Evolutionary conservation across 2,797 vertebrate species (phyloP), one percentile per base, ranked within the genome.

Genomic region (Cygnus olor): DNA sequence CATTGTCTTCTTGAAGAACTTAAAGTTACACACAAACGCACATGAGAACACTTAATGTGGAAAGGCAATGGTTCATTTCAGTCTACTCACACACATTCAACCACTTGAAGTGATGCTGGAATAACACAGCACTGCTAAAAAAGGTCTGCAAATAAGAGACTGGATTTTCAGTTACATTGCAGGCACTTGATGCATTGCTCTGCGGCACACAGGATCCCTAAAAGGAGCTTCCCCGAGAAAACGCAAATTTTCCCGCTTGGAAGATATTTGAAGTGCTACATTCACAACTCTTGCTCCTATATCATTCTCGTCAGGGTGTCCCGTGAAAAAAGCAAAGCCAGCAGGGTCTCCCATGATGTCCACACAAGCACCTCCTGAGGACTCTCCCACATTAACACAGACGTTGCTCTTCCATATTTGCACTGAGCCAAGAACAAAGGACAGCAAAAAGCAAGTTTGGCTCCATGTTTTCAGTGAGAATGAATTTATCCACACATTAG

Each of bases 1-100:
- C 74, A 44, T 68, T 93, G 87, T 87, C 95, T 96, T 96, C 94
- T 96, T 63, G 56, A 72, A 90, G 79, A 80, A 47, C 64, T 38
- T 63, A 34, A 68, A 93, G 71, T 69, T 82, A 74, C 83, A 88
- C 74, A 63, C 53, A 66, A 61, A 63, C 0, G 0, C 89, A 87
- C 73, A 82, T 18, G 83, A 90, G 91, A 90, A 71, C 83, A 80
- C 27, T 85, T 58, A 45, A 58, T 14, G 38, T 21, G 76, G 64
- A 85, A 6, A 74, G 57, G 78, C 81, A 76, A 51, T 5, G 61
- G 81, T 71, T 74, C 30, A 10, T n/a, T 58, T 74, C 27, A 0
- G 68, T 28, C 49, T 71, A 3, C 51, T 89, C 5, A 3, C 64
- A 82, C 28, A 78, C 34, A 94, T 27, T n/a, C 40, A 40, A 11